Evolutionary conservation across 2,888 invertebrate species (phyloP).

Genomic region (Galerucella calmariensis): DNA sequence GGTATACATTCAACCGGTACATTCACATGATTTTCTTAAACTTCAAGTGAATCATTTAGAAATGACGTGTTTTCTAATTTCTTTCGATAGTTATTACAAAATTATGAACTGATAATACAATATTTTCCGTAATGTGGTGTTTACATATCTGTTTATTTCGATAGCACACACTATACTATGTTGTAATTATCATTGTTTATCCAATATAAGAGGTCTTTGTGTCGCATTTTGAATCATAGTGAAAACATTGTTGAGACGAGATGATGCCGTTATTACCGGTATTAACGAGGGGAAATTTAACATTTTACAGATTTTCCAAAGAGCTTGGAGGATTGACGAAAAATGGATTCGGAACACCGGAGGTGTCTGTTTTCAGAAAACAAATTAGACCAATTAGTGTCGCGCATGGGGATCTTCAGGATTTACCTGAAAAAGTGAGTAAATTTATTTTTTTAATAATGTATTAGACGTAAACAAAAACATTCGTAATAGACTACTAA

Average conservation of each 20-base stretch:
- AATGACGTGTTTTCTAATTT: slow-evolving; percentile 15
- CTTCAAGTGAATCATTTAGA: neutral
- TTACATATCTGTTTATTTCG: slow-evolving; percentile 16
- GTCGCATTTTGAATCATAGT: slow-evolving; percentile 2
- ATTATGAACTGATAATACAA: slow-evolving; percentile 3
- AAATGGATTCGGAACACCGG: slow-evolving; percentile 6
- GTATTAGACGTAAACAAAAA: no score
- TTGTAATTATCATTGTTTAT: slow-evolving; percentile 28
- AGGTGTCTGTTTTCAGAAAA: slow-evolving; percentile 15
- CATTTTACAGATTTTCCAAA: slow-evolving; percentile 35
- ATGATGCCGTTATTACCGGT: slow-evolving; percentile 28
- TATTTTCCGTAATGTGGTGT: slow-evolving; percentile 6
- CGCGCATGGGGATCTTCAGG: slow-evolving; percentile 31
- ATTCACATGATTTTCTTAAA: neutral
- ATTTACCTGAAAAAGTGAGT: slow-evolving; percentile 32
- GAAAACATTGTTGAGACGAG: slow-evolving; percentile 10
- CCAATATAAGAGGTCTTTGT: slow-evolving; percentile 20
- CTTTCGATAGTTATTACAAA: slow-evolving; percentile 17
- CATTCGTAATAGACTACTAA: no score
- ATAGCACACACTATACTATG: slow-evolving; percentile 3
- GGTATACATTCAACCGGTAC: neutral
- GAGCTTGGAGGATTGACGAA: slow-evolving; percentile 31
- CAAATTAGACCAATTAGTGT: slow-evolving; percentile 29
- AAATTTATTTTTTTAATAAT: no score
- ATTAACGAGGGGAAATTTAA: slow-evolving; percentile 28